Percentiles rank a stretch among this genome's conserved stretches.
Conservation (phyloP, 2,888 invertebrate genomes). For the Marronus borbonicus region DNA sequence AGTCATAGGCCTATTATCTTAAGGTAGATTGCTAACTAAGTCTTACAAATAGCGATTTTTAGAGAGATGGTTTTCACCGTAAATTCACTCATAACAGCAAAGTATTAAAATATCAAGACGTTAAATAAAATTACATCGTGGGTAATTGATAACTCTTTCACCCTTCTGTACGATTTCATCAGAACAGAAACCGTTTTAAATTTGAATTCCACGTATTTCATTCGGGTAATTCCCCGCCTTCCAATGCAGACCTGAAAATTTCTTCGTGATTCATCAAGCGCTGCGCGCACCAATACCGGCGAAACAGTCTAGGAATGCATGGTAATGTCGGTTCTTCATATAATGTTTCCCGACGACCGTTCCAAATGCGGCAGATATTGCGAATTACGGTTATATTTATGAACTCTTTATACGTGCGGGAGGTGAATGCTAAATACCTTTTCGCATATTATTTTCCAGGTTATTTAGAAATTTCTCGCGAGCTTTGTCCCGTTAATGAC, state of each 20-base stretch:
- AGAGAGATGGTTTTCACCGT: too few species aligned
- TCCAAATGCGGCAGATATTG: constrained; percentile 62
- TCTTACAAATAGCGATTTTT: too few species aligned
- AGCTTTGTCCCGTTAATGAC: constrained; percentile 36
- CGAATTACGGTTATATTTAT: constrained; percentile 65
- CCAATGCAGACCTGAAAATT: constrained; percentile 58
- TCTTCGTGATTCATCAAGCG: constrained; percentile 61
- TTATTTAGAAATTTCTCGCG: constrained; percentile 49
- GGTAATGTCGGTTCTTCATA: constrained; percentile 62
- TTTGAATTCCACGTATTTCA: constrained; percentile 30
- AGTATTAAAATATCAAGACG: too few species aligned
- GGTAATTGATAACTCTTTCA: too few species aligned
- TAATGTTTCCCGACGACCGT: constrained; percentile 55
- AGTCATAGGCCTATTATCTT: too few species aligned
- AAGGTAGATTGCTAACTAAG: too few species aligned
- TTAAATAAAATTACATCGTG: too few species aligned
- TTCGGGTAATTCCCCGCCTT: neutral
- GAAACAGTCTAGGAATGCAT: constrained; percentile 64
- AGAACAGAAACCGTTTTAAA: neutral
- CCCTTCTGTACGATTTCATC: neutral
- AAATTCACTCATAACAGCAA: too few species aligned
- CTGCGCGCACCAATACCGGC: constrained; percentile 47
- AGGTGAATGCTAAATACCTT: constrained; percentile 67
- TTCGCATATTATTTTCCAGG: constrained; percentile 51
- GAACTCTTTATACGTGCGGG: constrained; percentile 63